Percentiles rank a stretch among this genome's conserved stretches.
Evolutionary conservation across 2,113 vertebrate species (phyloP).

Genomic region (Scalopus aquaticus): DNA sequence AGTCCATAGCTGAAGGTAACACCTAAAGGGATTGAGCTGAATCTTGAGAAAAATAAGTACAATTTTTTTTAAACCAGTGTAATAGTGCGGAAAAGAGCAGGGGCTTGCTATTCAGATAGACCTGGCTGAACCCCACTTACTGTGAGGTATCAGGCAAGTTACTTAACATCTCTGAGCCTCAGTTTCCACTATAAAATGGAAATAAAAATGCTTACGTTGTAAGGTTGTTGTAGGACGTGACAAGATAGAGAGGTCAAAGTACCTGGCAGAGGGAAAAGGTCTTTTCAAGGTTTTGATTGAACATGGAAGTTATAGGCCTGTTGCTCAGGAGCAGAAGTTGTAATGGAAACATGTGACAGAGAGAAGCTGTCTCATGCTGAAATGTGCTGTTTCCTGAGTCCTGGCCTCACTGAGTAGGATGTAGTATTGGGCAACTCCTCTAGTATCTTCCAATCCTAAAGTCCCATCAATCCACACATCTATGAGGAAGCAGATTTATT

Average conservation of each 20-base stretch:
- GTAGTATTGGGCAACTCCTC: not conserved
- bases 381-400: not conserved
- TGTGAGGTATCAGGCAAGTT: not conserved
- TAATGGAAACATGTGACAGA: not conserved
- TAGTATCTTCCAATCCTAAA: not conserved
- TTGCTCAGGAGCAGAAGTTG: not conserved
- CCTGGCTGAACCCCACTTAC: not conserved
- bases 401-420: not conserved
- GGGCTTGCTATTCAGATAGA: not conserved
- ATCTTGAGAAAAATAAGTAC: not conserved
- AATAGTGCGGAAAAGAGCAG: not conserved
- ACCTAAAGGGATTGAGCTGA: not conserved
- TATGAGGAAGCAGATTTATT: not conserved
- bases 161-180: not conserved
- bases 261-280: not conserved
- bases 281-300: not conserved
- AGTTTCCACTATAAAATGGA: conserved; percentile 19
- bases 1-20: not conserved
- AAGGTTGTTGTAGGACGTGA: not conserved
- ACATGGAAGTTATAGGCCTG: not conserved
- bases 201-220: not conserved
- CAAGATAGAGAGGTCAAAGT: not conserved
- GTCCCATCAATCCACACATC: not conserved
- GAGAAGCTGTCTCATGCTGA: not conserved
- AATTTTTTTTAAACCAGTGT: not conserved